These are phyloP conservation scores for Nesidiocoris tenuis DNA, from an alignment of 2,888 invertebrate genomes.

Conservation along the genomic window DNA sequence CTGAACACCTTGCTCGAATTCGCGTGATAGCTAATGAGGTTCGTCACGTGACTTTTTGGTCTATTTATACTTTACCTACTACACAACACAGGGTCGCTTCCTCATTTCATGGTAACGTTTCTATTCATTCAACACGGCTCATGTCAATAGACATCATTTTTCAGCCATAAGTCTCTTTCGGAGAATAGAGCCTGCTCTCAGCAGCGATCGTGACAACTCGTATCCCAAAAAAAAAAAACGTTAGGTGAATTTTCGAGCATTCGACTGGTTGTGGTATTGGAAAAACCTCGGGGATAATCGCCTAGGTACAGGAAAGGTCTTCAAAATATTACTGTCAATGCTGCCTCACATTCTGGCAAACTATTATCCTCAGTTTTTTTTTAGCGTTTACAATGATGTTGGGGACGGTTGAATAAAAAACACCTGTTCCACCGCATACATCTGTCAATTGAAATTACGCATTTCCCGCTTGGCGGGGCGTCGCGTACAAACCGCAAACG, in stretches of 20 bases:
- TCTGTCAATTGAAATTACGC: neutral
- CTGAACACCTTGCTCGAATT: conserved; percentile 24
- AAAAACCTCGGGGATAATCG: no score
- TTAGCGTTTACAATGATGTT: no score
- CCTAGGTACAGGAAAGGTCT: no score
- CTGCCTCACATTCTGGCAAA: no score
- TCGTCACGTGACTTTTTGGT: conserved; percentile 23
- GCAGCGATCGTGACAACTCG: no score
- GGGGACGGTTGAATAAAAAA: neutral
- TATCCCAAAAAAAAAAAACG: no score
- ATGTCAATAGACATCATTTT: neutral
- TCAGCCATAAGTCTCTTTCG: neutral
- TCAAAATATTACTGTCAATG: no score
- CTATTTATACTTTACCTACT: conserved; percentile 15
- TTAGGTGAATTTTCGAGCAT: no score
- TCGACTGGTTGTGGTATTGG: no score
- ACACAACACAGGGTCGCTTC: neutral
- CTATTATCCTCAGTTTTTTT: no score
- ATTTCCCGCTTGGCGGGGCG: neutral
- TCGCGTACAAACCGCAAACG: neutral
- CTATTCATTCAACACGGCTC: neutral
- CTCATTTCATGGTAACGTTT: neutral
- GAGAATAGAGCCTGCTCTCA: no score
- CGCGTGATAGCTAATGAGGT: conserved; percentile 34
- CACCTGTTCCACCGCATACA: neutral